Evolutionary conservation across 1,140 invertebrate species (phyloP), one percentile per base, ranked within the genome.

Genomic region (Monochamus saltuarius): DNA sequence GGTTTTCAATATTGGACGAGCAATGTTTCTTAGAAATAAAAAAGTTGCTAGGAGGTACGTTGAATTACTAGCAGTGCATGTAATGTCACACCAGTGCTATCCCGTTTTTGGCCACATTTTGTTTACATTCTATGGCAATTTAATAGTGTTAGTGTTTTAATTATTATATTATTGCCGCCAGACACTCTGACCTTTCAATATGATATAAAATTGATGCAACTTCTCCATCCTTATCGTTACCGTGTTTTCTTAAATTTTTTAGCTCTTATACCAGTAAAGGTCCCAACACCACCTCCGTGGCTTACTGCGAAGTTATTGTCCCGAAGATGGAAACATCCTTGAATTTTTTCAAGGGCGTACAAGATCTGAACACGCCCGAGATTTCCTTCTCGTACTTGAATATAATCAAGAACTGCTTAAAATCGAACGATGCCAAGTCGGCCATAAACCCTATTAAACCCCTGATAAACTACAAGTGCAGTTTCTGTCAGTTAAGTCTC

Each of bases 1-100:
- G n/a, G n/a, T 66, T 42, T 66, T 62, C 47, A 66, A 66, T 39
- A 66, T 62, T 59, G 64, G 64, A 8, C 51, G 47, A 13, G 11
- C 17, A 10, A 13, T 42, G 34, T 66, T 59, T 40, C 52, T 66
- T 43, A 51, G 64, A 42, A 62, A 66, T 16, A 66, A 66, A 40
- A 66, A 66, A 37, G 22, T 66, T 1, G 36, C 49, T 9, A 65
- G 45, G 49, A 50, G 42, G 58, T 60, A 46, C n/a, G n/a, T n/a
- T n/a, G n/a, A n/a, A n/a, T n/a, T n/a, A n/a, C n/a, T n/a, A n/a
- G n/a, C n/a, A n/a, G n/a, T n/a, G n/a, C n/a, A n/a, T n/a, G n/a
- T n/a, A n/a, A n/a, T n/a, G n/a, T n/a, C n/a, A n/a, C n/a, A n/a
- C n/a, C n/a, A n/a, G n/a, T n/a, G n/a, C n/a, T n/a, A n/a, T n/a